Conservation (phyloP, 2,888 invertebrate genomes). For the Alitta virens region DNA sequence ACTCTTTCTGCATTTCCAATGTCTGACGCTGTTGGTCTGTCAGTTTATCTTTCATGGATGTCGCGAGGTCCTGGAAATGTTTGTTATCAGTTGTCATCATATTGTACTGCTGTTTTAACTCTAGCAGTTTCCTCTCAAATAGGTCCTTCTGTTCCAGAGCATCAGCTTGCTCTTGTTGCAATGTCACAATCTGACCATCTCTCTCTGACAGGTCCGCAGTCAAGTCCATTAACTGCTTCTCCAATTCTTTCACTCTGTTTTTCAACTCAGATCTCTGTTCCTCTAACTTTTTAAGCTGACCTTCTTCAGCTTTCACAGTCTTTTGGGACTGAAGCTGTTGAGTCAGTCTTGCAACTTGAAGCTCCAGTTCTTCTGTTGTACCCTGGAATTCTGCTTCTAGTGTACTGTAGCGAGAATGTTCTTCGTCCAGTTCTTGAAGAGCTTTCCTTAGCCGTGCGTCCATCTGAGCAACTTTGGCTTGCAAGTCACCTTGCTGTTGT, state of each 20-base stretch:
- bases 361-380: constrained; percentile 24
- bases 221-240: background rate
- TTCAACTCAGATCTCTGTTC: background rate
- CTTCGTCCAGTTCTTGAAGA: constrained; percentile 2
- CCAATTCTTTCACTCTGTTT: background rate
- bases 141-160: constrained; percentile 8
- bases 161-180: constrained; percentile 11
- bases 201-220: background rate
- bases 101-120: constrained; percentile 35
- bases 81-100: constrained; percentile 30
- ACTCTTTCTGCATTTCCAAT: constrained; percentile 16
- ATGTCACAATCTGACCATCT: background rate
- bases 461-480: constrained; percentile 4
- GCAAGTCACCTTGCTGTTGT: constrained; percentile 10
- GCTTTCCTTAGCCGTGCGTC: constrained; percentile 8
- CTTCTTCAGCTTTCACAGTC: background rate
- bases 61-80: constrained; percentile 25
- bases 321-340: constrained; percentile 13
- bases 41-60: constrained; percentile 19
- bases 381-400: constrained; percentile 27
- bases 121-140: constrained; percentile 29
- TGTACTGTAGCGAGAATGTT: constrained; percentile 7
- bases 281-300: background rate
- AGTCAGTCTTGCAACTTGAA: constrained; percentile 18
- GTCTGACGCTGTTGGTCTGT: constrained; percentile 2